These are phyloP conservation scores for Actenoides lindsayi DNA, from an alignment of 2,113 vertebrate genomes.

Conservation along the genomic window DNA sequence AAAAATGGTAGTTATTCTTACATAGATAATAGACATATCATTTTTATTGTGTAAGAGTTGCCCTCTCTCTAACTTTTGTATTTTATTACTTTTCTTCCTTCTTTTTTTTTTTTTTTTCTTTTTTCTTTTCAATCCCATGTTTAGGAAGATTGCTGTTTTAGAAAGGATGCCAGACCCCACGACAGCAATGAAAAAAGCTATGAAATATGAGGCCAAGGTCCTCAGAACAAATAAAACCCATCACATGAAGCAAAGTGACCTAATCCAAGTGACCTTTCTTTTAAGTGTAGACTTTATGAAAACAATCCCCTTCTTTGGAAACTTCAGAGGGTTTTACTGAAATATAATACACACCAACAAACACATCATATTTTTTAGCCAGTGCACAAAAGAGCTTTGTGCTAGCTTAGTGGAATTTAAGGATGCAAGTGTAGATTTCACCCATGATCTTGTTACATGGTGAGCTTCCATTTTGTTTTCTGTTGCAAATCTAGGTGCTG, in stretches of 20 bases:
- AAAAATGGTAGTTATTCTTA: neutral
- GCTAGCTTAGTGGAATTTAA: conserved; percentile 29
- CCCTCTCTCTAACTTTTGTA: neutral
- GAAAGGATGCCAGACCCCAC: neutral
- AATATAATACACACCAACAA: neutral
- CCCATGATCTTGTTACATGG: neutral
- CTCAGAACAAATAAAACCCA: neutral
- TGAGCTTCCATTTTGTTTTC: neutral
- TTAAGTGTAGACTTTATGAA: neutral
- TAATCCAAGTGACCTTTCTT: neutral
- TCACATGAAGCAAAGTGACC: neutral
- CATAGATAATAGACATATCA: neutral
- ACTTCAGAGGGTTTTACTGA: neutral
- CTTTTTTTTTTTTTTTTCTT: neutral
- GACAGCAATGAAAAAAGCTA: neutral
- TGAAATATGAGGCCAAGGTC: neutral
- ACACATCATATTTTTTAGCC: neutral
- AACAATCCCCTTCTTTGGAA: neutral
- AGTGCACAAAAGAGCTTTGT: neutral
- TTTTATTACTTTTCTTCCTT: neutral
- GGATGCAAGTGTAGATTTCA: neutral
- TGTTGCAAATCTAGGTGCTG: neutral
- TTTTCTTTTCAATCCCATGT: accelerated
- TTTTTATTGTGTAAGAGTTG: neutral
- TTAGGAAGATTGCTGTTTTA: neutral